Evolutionary conservation across 2,888 invertebrate species (phyloP), one percentile per base, ranked within the genome.

Genomic region (Phrixothrix hirtus): DNA sequence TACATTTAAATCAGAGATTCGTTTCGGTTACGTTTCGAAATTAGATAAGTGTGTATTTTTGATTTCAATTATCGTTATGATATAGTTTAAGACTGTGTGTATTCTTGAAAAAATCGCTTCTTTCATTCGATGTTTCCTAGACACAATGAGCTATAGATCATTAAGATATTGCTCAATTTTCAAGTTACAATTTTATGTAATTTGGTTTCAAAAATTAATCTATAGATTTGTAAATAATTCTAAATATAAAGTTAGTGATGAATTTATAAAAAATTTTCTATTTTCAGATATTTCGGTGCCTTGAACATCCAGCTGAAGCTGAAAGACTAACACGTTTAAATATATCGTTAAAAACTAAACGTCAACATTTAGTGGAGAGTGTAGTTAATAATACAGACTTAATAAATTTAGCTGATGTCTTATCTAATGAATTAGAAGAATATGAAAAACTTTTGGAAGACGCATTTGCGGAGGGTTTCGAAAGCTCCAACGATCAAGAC

Each of bases 241-340:
- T n/a, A n/a, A n/a, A n/a, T n/a, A n/a, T n/a, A n/a, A n/a, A 1
- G 2, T 7, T 15, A 5, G 11, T 21, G 9, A 10, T 2, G 3
- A 36, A 21, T 1, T 37, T 21, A n/a, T 15, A 30, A 10, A 30
- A 13, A 11, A 14, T 15, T 30, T 46, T 34, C 26, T 10, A 29
- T 16, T 68, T 71, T 16, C 70, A 90, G 92, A 84, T 92, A 48
- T 92, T 92, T 69, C 83, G 86, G 31, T 83, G 85, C 36, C 78
- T 92, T 53, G 92, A 92, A 74, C 83, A 87, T 64, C 89, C 90
- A 1, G 87, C 87, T 0, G 91, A 91, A 77, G 73, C 86, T 64
- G 81, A 81, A 6, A 84, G 86, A 60, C 79, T 89, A 60, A 68
- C 69, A 13, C 60, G 69, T 17, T 74, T 80, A 38, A 76, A 78